Conservation (phyloP, 2,888 invertebrate species). For the Drosophila tanythrix region DNA sequence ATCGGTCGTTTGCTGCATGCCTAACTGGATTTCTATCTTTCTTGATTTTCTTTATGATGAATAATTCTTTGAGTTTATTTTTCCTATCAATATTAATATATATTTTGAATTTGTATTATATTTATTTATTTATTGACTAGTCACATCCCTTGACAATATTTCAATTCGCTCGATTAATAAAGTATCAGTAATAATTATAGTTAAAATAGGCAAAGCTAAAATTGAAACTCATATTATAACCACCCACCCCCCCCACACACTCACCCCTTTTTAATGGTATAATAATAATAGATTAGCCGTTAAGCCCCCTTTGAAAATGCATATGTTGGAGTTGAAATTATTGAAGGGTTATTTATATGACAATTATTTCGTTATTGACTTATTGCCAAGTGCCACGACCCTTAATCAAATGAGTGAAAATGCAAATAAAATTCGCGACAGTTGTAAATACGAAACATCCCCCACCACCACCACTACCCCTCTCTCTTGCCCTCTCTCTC, state of each 20-base stretch:
- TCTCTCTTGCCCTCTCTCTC: not conserved
- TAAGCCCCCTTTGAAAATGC: constrained; percentile 34
- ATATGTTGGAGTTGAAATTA: constrained; percentile 42
- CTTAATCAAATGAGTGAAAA: constrained; percentile 26
- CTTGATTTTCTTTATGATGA: not conserved
- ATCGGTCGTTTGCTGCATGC: not conserved
- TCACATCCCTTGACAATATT: not conserved
- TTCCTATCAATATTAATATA: not conserved
- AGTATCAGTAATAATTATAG: not conserved
- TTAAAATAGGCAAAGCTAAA: constrained; percentile 1
- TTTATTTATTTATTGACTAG: no score
- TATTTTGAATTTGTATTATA: no score
- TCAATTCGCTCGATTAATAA: not conserved
- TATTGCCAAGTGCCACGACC: constrained; percentile 54
- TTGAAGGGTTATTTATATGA: constrained; percentile 57
- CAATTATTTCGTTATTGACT: constrained; percentile 63
- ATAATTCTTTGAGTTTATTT: not conserved
- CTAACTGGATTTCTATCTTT: not conserved
- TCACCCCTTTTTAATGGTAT: constrained; percentile 7
- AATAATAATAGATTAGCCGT: constrained; percentile 26
- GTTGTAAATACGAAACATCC: constrained; percentile 24
- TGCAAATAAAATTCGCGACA: constrained; percentile 56
- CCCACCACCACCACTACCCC: not conserved
- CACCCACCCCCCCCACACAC: constrained; percentile 11
- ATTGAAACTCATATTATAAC: constrained; percentile 13